A percentile compares a stretch with the other conserved stretches of the same genome.
Evolutionary conservation across 2,113 vertebrate genomes (phyloP).

Genomic region (Campylorhamphus procurvoides): DNA sequence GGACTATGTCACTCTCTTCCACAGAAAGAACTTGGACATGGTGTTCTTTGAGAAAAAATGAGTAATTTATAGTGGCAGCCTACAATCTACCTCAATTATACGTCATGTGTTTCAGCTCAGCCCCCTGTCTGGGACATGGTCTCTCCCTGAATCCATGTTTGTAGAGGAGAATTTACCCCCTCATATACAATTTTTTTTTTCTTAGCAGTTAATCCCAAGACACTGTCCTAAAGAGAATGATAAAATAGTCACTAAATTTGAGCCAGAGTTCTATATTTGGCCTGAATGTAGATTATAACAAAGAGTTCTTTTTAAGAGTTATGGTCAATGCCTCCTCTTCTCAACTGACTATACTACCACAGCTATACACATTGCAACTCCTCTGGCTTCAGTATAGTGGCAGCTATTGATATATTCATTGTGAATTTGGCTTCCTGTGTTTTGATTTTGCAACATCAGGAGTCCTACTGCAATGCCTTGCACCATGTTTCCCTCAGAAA

Average conservation of each 20-base stretch:
- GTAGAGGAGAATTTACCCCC: not conserved
- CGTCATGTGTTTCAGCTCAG: not conserved
- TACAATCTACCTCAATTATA: not conserved
- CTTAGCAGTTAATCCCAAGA: not conserved
- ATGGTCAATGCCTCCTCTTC: not conserved
- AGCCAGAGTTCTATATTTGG: slow-evolving; percentile 18
- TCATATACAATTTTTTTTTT: not conserved
- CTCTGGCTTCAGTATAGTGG: not conserved
- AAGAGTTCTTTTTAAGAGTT: slow-evolving; percentile 35
- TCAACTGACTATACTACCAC: not conserved
- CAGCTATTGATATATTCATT: not conserved
- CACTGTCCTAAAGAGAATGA: not conserved
- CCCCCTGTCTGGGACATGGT: not conserved
- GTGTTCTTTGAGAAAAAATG: not conserved
- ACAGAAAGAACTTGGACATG: not conserved
- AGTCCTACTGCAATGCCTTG: not conserved
- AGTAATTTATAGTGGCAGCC: not conserved
- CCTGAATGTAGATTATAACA: slow-evolving; percentile 21
- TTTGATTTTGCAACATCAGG: not conserved
- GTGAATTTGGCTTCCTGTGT: not conserved
- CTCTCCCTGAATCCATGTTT: not conserved
- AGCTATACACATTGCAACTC: not conserved
- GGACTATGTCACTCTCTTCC: not conserved
- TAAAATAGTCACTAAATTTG: not conserved
- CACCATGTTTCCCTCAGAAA: not conserved